Conservation (phyloP, 2,113 vertebrate species). For the Aegotheles bennettii region DNA sequence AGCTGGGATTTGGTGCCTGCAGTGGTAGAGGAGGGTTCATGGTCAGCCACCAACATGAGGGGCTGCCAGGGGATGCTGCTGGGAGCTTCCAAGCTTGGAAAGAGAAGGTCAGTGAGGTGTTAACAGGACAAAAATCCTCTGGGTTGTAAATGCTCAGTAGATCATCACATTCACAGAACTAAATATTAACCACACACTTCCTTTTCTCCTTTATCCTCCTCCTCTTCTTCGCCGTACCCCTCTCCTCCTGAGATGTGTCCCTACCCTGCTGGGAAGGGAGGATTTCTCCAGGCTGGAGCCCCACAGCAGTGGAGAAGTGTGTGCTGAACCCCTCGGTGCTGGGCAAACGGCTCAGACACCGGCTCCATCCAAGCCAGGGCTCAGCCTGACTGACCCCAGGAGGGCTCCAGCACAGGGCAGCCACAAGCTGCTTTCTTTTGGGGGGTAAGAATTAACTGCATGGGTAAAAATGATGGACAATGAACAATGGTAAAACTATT, state of each 20-base stretch:
- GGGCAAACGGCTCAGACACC: not conserved
- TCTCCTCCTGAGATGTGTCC: not conserved
- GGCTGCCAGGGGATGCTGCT: not conserved
- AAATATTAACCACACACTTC: not conserved
- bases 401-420: not conserved
- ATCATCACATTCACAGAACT: not conserved
- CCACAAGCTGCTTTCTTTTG: not conserved
- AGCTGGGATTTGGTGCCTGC: not conserved
- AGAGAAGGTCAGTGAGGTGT: not conserved
- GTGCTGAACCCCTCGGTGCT: not conserved
- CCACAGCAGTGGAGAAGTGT: not conserved
- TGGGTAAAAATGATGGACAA: not conserved
- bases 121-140: not conserved
- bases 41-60: rapidly evolving
- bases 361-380: not conserved
- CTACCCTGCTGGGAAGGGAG: not conserved
- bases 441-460: not conserved
- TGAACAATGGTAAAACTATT: not conserved
- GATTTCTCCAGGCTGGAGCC: not conserved
- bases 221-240: rapidly evolving
- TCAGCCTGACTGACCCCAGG: not conserved
- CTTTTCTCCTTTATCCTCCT: not conserved
- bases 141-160: not conserved
- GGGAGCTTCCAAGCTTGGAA: not conserved
- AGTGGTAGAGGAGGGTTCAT: rapidly evolving